Base-by-base conservation (phyloP, 2,888 invertebrate species). In the Parasteatoda lunata region DNA sequence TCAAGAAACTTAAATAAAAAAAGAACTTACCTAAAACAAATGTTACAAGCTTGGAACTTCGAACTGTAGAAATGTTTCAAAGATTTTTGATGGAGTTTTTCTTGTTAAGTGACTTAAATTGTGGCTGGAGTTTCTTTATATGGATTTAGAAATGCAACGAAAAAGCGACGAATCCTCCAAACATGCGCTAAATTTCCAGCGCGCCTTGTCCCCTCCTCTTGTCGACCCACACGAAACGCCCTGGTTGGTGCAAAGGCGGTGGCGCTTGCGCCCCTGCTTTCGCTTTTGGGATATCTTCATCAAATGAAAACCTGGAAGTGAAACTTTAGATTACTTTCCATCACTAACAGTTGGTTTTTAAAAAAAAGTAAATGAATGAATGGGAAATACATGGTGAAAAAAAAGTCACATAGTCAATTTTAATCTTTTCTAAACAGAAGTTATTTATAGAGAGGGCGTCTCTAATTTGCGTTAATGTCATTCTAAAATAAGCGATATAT, bases 261-360 rank as follows among this genome's bases (percentile, higher is more conserved):
- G n/a, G 59, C 9, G 59, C 59, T n/a, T n/a, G 9, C 59, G 59
- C 59, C 59, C 59, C 59, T n/a, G 13, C 59, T n/a, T 9, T 5
- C 59, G 4, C 4, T 4, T 59, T 5, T 7, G 9, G 4, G 59
- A n/a, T 9, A 59, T n/a, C 59, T 59, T 59, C 9, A 59, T 59
- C 59, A 59, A 59, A 59, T 59, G 7, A 8, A 9, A 7, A n/a
- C 0, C 13, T 59, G 59, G 11, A 59, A 7, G 11, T 59, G 59
- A 59, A 59, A 59, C 59, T 59, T 59, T 59, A n/a, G 59, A 59
- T 59, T 59, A 59, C 11, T 59, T 59, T 59, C 59, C n/a, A 13
- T 7, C 13, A 11, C 54, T 3, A 30, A 30, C 9, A 54, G 54
- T 11, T 54, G 54, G 54, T 30, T 30, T 30, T 30, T 1, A 54